Base-by-base conservation (phyloP, 2,113 vertebrate genomes). In the Plotosus lineatus region DNA sequence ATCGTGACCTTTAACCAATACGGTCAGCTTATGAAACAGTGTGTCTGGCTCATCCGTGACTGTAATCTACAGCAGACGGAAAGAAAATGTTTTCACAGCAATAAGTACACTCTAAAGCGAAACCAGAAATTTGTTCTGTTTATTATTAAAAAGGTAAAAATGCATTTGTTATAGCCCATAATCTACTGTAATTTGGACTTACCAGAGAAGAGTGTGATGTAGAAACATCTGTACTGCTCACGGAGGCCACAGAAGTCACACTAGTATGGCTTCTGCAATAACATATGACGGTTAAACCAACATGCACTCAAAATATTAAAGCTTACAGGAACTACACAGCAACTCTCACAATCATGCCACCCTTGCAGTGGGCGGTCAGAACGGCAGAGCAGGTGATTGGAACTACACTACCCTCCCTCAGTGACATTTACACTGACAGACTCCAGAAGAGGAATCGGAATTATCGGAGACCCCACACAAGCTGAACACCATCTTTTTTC, bases 1-100 rank as follows among this genome's bases (percentile, higher is more conserved):
- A 90, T 98, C 97, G 0, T 99, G 97, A 80, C 95, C 92, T 92
- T 99, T 99, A 75, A 97, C 95, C 89, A 96, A 85, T 86, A 99
- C 88, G 0, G 92, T 93, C 79, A 99, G 83, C 75, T 90, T 95
- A 91, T 96, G 96, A 85, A 96, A 96, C 40, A 99, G 89, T 0
- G 80, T 86, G 87, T 99, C 97, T 3, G 95, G 94, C 77, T 98
- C 96, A 23, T 97, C 94, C 82, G 94, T 96, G 86, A 94, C 33
- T 0, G 93, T 94, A 66, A 98, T 89, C 98, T 99, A 82, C 89
- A 75, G n/a, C 0, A 26, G 26, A 56, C 19, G 58, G 17, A 3
- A 21, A 21, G 19, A 6, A 55, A 23, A 23, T n/a, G 15, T 5
- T 3, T 36, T 9, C 21, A 23, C 12, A 7, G 8, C 15, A 15